Evolutionary conservation across 2,797 vertebrate species (phyloP), one percentile per base, ranked within the genome.

Genomic region (Passerculus sandwichensis): DNA sequence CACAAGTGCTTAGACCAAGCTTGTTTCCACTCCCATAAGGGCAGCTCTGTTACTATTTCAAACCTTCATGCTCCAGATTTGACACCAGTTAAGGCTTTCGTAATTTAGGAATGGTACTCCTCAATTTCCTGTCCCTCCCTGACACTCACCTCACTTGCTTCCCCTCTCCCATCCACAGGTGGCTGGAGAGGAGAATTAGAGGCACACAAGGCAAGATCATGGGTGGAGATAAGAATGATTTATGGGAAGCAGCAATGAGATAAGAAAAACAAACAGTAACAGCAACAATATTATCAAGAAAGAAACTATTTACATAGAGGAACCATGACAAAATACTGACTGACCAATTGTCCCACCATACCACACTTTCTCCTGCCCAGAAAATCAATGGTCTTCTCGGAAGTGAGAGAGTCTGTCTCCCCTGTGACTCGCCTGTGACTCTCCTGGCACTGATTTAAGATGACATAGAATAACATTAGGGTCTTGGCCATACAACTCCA

Each of bases 311-410:
- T 73, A 26, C 20, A 60, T 20, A 26, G 38, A 45, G 29, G 47
- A 47, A 26, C 14, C 5, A 6, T 1, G 3, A 40, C 13, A 53
- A n/a, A 53, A 21, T 53, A 18, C 10, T n/a, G 53, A 21, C 38
- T 32, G 22, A 40, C 11, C 15, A 47, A 8, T 15, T 51, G 34
- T 38, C 13, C 27, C 7, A 45, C 17, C 11, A 6, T 4, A 40
- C 30, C 30, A 42, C 13, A 20, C 6, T 17, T 57, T 50, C 11
- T 57, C 36, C 17, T 42, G 20, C 16, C 30, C 16, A 26, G 42
- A 73, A 34, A 65, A 42, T 48, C 15, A 73, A 2, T 57, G 13
- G 11, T 9, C 11, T 57, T 36, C 30, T 66, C 0, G 0, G 26
- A 65, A 42, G 16, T 32, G 20, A 65, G 15, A 60, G 17, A 45